phyloP scores from a whole-genome alignment of 2,113 vertebrate genomes.

The Odontesthes bonariensis region DNA sequence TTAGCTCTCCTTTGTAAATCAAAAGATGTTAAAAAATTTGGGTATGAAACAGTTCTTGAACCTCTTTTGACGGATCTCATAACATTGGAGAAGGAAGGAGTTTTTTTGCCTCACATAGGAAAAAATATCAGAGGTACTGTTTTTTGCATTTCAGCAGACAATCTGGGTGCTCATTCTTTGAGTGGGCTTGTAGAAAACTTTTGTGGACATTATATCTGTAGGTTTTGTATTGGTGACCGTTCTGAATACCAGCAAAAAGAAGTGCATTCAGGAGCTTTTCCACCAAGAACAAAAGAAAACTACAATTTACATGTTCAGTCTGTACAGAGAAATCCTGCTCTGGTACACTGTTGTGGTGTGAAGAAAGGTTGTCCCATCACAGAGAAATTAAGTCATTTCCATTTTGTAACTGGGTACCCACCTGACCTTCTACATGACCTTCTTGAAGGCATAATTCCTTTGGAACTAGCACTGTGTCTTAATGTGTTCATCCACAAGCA shows the following conservation, averaged over 20 bases:
- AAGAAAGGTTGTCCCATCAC: conserved; percentile 7
- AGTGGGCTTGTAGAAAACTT: neutral
- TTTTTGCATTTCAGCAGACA: neutral
- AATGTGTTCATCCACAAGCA: no score
- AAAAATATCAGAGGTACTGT: conserved; percentile 4
- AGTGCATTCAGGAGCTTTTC: conserved; percentile 3
- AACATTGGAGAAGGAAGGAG: neutral
- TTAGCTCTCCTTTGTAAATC: conserved; percentile 9
- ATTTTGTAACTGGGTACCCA: conserved; percentile 4
- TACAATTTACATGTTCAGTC: neutral
- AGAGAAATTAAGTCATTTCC: conserved; percentile 1
- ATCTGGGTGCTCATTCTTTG: neutral
- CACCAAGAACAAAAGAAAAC: neutral
- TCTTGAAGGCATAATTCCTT: neutral
- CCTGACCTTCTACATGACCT: neutral
- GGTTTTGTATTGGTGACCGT: conserved; percentile 5
- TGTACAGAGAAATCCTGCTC: neutral
- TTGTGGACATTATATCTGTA: conserved; percentile 5
- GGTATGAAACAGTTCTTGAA: neutral
- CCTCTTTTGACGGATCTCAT: neutral
- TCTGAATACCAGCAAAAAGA: conserved; percentile 5
- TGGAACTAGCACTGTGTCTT: neutral
- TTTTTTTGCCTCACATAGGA: neutral
- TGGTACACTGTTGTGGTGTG: neutral
- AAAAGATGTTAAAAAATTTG: neutral